Evolutionary conservation across 1,140 invertebrate genomes (phyloP).

Genomic region (Stenopsyche tienmushanensis): DNA sequence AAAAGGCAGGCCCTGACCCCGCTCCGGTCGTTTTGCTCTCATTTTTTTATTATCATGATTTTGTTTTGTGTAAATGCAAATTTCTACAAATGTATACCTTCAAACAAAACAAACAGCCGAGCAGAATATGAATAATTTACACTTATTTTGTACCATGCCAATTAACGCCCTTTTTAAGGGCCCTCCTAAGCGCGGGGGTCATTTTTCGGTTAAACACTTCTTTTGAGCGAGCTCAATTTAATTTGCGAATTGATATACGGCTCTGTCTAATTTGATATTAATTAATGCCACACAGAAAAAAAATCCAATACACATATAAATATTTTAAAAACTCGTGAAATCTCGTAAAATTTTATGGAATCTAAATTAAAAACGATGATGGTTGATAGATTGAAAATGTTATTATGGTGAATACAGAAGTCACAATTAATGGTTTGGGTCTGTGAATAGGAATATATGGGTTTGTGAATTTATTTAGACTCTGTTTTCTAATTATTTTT

Average conservation of each 20-base stretch:
- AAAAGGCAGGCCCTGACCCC: slow-evolving; percentile 1
- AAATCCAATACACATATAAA: not conserved
- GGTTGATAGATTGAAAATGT: no score
- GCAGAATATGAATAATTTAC: slow-evolving; percentile 19
- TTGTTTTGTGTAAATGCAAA: slow-evolving; percentile 13
- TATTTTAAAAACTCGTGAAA: not conserved
- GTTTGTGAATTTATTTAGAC: no score
- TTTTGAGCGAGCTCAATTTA: not conserved
- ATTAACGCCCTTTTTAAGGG: slow-evolving; percentile 12
- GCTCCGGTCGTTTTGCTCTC: not conserved
- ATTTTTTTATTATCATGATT: not conserved
- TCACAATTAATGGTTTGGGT: no score
- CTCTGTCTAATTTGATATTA: no score
- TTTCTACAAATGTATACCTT: slow-evolving; percentile 1
- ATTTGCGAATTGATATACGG: no score
- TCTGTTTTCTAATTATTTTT: no score
- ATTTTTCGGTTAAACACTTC: slow-evolving; percentile 12
- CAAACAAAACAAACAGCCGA: slow-evolving; percentile 10
- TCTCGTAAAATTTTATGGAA: not conserved
- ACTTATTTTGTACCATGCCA: slow-evolving; percentile 7
- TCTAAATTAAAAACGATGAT: not conserved
- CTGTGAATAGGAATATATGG: no score
- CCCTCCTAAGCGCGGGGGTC: not conserved
- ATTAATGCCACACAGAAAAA: no score
- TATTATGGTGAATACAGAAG: no score